Conservation (phyloP, 2,797 vertebrate genomes). For the Vultur gryphus region DNA sequence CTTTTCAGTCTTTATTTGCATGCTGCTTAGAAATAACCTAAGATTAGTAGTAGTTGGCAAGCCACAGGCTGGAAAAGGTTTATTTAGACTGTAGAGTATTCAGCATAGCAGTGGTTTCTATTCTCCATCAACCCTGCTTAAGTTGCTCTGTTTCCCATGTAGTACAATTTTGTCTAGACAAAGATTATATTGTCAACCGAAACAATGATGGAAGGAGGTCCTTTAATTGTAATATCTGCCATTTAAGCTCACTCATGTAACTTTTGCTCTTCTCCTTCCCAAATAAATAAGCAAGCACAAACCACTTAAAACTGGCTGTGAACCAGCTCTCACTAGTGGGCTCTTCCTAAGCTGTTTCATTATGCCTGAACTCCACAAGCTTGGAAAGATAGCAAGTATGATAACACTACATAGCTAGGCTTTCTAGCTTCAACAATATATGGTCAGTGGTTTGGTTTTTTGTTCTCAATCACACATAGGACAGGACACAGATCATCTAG, state of each 20-base stretch:
- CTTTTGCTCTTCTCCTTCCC: neutral
- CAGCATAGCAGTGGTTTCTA: neutral
- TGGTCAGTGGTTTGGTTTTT: fast-evolving
- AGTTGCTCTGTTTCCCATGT: neutral
- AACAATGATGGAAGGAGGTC: neutral
- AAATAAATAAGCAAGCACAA: neutral
- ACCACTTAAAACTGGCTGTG: neutral
- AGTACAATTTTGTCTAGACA: neutral
- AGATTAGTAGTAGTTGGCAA: neutral
- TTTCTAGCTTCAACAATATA: neutral
- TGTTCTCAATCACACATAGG: neutral
- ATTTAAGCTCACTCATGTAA: neutral
- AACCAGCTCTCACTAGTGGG: neutral
- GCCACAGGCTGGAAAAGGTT: neutral
- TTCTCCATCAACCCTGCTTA: neutral
- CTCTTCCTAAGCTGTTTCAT: neutral
- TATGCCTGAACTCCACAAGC: neutral
- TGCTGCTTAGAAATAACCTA: neutral
- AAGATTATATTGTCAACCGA: neutral
- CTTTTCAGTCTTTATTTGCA: neutral
- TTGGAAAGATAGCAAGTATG: neutral
- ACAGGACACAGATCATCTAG: neutral
- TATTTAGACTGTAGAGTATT: neutral
- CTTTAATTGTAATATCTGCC: neutral
- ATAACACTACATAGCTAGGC: fast-evolving